Conservation (phyloP, 2,113 vertebrate species). For the Gobius niger region DNA sequence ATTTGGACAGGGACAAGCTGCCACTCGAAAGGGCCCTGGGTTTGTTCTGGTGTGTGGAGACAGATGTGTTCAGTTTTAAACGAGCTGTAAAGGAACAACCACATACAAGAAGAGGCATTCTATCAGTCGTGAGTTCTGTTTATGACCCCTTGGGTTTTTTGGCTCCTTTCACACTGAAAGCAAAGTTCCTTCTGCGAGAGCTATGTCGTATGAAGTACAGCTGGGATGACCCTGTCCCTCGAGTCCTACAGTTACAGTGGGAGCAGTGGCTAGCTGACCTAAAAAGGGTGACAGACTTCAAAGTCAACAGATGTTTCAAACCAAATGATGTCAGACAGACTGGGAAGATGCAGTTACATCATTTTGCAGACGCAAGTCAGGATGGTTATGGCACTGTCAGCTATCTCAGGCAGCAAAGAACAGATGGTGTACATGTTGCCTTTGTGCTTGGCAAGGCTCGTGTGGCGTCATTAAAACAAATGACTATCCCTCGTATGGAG, state of each 20-base stretch:
- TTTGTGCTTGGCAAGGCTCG: slow-evolving; percentile 28
- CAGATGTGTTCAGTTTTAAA: slow-evolving; percentile 22
- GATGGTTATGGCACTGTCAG: slow-evolving; percentile 27
- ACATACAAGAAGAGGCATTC: neutral
- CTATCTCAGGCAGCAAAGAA: slow-evolving; percentile 12
- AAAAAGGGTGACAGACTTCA: slow-evolving; percentile 9
- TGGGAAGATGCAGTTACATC: neutral
- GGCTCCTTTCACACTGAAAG: slow-evolving; percentile 10
- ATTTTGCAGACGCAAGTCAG: slow-evolving; percentile 26
- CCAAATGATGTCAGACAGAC: neutral
- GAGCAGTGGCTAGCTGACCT: slow-evolving; percentile 14
- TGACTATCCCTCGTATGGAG: no score
- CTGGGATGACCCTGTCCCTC: slow-evolving; percentile 4
- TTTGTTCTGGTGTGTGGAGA: slow-evolving; percentile 20
- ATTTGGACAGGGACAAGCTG: slow-evolving; percentile 19
- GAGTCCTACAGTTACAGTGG: slow-evolving; percentile 13
- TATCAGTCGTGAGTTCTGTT: no score
- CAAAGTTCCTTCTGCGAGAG: slow-evolving; percentile 33
- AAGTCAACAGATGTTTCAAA: slow-evolving; percentile 17
- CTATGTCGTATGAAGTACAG: slow-evolving; percentile 28
- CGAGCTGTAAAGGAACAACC: slow-evolving; percentile 4
- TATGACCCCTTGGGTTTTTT: slow-evolving; percentile 22
- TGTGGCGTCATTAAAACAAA: slow-evolving; percentile 9
- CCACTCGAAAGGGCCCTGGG: slow-evolving; percentile 5
- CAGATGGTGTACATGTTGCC: slow-evolving; percentile 9